Percentiles rank a stretch among this genome's conserved stretches.
Conservation (phyloP, 2,888 invertebrate species). For the Gerris lacustris region DNA sequence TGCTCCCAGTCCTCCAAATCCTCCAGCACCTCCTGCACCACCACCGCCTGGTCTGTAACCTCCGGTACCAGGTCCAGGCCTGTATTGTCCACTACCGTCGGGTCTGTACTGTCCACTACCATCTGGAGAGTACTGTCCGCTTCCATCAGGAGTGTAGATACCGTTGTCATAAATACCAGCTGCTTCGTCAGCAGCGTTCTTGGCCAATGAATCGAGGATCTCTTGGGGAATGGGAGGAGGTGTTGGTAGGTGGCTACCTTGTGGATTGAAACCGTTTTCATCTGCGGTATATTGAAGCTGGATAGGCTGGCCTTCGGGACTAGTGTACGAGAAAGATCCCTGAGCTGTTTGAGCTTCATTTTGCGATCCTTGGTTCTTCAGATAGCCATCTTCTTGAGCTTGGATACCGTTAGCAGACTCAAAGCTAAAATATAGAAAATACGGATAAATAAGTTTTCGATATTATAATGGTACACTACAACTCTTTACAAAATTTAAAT, state of each 20-base stretch:
- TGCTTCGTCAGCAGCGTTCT: constrained; percentile 42
- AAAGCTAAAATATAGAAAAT: constrained; percentile 29
- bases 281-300: constrained; percentile 49
- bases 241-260: constrained; percentile 39
- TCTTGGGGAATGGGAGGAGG: constrained; percentile 37
- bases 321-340: constrained; percentile 60
- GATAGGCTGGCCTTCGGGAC: constrained; percentile 51
- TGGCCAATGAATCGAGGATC: constrained; percentile 36
- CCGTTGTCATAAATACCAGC: constrained; percentile 42
- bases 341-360: constrained; percentile 49
- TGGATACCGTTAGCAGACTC: constrained; percentile 40
- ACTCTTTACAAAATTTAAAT: too few species aligned
- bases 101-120: background rate
- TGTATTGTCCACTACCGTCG: constrained; percentile 31
- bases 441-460: too few species aligned
- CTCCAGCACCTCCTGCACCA: constrained; percentile 34
- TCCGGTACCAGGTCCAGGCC: constrained; percentile 21
- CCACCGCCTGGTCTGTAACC: constrained; percentile 28
- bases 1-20: constrained; percentile 39
- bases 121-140: constrained; percentile 33
- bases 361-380: constrained; percentile 47
- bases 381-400: constrained; percentile 38
- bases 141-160: constrained; percentile 40
- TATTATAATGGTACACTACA: too few species aligned
- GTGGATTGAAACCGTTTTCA: constrained; percentile 54